Conservation (phyloP, 2,888 invertebrate genomes). For the Arctia plantaginis region DNA sequence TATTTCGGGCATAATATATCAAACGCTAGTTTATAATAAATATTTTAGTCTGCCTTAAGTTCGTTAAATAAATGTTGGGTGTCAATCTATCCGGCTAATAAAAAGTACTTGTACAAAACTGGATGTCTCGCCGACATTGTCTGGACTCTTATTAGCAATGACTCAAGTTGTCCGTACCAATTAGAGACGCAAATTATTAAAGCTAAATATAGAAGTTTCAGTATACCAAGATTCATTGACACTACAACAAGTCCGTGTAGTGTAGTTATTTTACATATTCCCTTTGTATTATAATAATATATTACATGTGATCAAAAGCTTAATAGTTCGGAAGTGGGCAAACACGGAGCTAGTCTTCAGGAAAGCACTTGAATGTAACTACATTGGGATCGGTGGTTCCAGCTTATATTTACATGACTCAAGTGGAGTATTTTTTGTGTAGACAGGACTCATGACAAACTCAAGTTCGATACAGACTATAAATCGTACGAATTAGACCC, state of each 20-base stretch:
- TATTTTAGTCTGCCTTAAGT: background rate
- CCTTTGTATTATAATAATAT: too few species aligned
- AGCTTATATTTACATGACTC: too few species aligned
- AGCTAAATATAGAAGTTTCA: conserved; percentile 6
- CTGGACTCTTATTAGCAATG: background rate
- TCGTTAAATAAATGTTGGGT: background rate
- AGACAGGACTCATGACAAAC: too few species aligned
- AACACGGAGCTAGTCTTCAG: too few species aligned
- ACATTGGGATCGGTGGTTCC: too few species aligned
- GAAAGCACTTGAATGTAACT: too few species aligned
- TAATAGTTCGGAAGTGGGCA: too few species aligned
- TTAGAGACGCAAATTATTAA: conserved; percentile 1
- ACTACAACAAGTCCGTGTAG: background rate
- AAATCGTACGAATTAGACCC: too few species aligned
- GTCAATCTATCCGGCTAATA: background rate
- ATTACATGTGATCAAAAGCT: too few species aligned
- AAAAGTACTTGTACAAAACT: background rate
- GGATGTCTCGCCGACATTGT: background rate
- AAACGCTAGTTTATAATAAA: background rate
- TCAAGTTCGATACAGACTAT: too few species aligned
- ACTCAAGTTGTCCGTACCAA: background rate
- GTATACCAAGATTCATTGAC: background rate
- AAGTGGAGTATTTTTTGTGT: too few species aligned
- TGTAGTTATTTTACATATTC: background rate
- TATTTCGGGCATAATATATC: too few species aligned